Evolutionary conservation across 2,888 invertebrate species (phyloP).

Genomic region (Calameuta idolon): DNA sequence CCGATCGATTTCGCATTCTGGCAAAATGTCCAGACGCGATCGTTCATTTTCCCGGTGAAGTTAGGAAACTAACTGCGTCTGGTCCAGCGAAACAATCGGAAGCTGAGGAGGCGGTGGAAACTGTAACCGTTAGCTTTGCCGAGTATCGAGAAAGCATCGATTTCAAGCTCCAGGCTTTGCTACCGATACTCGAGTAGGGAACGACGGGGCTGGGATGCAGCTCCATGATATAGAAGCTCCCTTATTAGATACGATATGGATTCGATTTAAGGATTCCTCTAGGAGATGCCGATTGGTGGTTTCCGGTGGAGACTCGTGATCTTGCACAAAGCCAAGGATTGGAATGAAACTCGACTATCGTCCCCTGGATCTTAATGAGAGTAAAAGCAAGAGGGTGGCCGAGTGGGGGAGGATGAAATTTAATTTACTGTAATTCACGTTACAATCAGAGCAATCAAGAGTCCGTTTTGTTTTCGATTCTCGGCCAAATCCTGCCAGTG

Average conservation of each 20-base stretch:
- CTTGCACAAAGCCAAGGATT: background rate
- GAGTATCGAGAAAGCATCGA: background rate
- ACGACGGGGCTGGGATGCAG: background rate
- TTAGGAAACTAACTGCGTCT: background rate
- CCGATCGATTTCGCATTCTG: constrained; percentile 48
- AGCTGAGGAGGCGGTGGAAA: background rate
- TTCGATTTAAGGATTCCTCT: background rate
- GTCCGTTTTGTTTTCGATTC: background rate
- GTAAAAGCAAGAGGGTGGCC: background rate
- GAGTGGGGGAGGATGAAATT: background rate
- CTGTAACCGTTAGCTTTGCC: background rate
- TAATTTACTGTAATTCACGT: background rate
- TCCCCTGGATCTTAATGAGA: background rate
- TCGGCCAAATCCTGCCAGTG: background rate
- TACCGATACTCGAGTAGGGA: background rate
- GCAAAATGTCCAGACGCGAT: constrained; percentile 38
- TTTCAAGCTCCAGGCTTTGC: background rate
- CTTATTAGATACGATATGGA: background rate
- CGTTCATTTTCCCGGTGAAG: constrained; percentile 43
- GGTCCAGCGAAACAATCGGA: background rate
- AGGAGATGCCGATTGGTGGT: background rate
- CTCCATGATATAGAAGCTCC: background rate
- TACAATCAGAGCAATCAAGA: background rate
- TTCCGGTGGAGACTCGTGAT: background rate
- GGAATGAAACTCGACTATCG: background rate